Evolutionary conservation across 2,797 vertebrate species (phyloP).

Genomic region (Salarias fasciatus): DNA sequence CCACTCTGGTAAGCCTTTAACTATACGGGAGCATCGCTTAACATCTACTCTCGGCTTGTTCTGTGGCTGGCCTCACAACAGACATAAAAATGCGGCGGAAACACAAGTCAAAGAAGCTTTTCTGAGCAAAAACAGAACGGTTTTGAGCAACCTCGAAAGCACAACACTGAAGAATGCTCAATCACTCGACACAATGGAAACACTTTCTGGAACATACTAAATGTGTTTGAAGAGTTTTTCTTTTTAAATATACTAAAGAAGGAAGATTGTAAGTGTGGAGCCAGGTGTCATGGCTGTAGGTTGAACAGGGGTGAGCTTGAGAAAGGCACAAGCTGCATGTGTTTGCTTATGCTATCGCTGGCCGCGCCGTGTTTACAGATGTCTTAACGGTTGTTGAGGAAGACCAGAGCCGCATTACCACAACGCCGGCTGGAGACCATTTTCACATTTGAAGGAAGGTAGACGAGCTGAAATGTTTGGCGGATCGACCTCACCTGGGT

Average conservation of each 20-base stretch:
- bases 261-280: background rate
- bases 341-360: slow-evolving; percentile 64
- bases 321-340: slow-evolving; percentile 54
- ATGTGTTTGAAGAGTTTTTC: too few relatives aligned
- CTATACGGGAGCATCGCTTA: slow-evolving; percentile 60
- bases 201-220: background rate
- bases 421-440: slow-evolving; percentile 12
- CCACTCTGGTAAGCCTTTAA: slow-evolving; percentile 70
- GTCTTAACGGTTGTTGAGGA: slow-evolving; percentile 66
- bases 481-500: slow-evolving; percentile 29
- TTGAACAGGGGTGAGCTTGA: slow-evolving; percentile 39
- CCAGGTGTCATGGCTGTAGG: slow-evolving; percentile 19
- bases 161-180: background rate
- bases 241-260: too few relatives aligned
- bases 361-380: slow-evolving; percentile 65
- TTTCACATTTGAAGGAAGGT: slow-evolving; percentile 29
- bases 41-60: slow-evolving; percentile 54
- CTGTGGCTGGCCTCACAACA: slow-evolving; percentile 51
- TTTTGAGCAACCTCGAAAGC: slow-evolving; percentile 20
- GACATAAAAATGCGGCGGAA: slow-evolving; percentile 36
- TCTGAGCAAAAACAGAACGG: slow-evolving; percentile 11
- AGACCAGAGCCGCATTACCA: slow-evolving; percentile 30
- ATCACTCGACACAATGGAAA: background rate
- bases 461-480: slow-evolving; percentile 17
- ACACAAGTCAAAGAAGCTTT: slow-evolving; percentile 29